A percentile compares a stretch with the other conserved stretches of the same genome.
Evolutionary conservation across 2,888 invertebrate species (phyloP).

Genomic region (Cosmopolites sordidus): DNA sequence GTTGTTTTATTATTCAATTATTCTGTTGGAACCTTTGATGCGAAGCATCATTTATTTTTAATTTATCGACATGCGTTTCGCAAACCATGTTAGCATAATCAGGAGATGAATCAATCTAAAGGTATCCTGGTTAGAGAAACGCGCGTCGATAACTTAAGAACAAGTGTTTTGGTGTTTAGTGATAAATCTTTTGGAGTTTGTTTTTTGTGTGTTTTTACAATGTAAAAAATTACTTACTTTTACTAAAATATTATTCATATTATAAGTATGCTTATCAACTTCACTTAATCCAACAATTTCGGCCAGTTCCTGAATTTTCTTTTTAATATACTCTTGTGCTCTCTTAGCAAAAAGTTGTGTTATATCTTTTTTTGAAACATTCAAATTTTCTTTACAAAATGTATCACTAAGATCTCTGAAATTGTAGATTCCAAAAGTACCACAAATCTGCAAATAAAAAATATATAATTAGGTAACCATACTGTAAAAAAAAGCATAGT

Average conservation of each 20-base stretch:
- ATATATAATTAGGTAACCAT: background rate
- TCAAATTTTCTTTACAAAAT: slow-evolving; percentile 26
- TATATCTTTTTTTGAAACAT: slow-evolving; percentile 30
- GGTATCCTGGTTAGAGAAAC: too few species aligned
- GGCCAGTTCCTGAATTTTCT: slow-evolving; percentile 30
- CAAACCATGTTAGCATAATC: too few species aligned
- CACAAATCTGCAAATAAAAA: slow-evolving; percentile 35
- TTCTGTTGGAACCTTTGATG: too few species aligned
- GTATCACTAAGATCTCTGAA: slow-evolving; percentile 28
- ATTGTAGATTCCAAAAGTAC: slow-evolving; percentile 36
- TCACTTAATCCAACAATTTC: slow-evolving; percentile 20
- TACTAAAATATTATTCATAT: slow-evolving; percentile 23
- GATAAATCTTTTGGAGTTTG: too few species aligned
- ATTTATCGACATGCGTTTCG: too few species aligned
- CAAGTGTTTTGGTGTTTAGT: too few species aligned
- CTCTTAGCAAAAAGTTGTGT: slow-evolving; percentile 31
- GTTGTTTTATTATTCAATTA: too few species aligned
- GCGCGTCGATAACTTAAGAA: too few species aligned
- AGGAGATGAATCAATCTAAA: too few species aligned
- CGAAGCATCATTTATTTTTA: too few species aligned
- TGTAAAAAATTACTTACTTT: slow-evolving; percentile 24
- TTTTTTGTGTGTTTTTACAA: too few species aligned
- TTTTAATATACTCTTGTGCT: slow-evolving; percentile 31
- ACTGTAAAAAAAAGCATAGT: background rate
- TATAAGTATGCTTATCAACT: slow-evolving; percentile 9